Evolutionary conservation across 1,140 invertebrate genomes (phyloP).

Genomic region (Whitmania pigra): DNA sequence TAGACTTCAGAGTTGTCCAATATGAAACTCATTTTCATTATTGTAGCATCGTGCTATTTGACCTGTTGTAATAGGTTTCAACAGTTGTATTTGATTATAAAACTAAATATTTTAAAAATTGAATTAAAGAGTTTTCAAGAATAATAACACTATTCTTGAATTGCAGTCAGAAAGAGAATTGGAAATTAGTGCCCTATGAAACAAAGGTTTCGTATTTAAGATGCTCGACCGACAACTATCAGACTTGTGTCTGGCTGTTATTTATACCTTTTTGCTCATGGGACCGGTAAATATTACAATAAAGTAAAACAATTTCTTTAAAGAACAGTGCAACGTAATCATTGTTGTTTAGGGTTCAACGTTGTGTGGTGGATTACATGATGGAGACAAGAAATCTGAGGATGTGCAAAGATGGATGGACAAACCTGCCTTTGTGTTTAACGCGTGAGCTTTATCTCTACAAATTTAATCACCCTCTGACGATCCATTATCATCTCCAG

Average conservation of each 20-base stretch:
- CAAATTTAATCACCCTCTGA: neutral
- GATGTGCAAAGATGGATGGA: neutral
- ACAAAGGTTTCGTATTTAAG: constrained; percentile 1
- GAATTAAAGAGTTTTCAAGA: too few relatives aligned
- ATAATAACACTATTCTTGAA: too few relatives aligned
- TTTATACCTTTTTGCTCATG: neutral
- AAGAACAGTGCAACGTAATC: neutral
- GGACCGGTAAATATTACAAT: neutral
- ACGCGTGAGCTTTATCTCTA: neutral
- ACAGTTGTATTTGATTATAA: too few relatives aligned
- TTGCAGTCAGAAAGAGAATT: too few relatives aligned
- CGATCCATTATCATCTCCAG: neutral
- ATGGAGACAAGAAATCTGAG: neutral
- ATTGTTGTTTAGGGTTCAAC: neutral
- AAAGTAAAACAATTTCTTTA: neutral
- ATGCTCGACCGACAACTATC: neutral
- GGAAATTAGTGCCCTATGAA: too few relatives aligned
- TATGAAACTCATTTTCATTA: too few relatives aligned
- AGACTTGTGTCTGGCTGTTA: neutral
- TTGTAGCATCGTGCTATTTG: too few relatives aligned
- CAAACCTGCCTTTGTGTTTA: neutral
- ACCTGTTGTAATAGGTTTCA: too few relatives aligned
- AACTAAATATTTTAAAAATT: too few relatives aligned
- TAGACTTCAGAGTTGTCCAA: too few relatives aligned
- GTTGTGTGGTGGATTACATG: neutral